Conservation (phyloP, 2,113 vertebrate species). For the Lasiurus borealis region DNA sequence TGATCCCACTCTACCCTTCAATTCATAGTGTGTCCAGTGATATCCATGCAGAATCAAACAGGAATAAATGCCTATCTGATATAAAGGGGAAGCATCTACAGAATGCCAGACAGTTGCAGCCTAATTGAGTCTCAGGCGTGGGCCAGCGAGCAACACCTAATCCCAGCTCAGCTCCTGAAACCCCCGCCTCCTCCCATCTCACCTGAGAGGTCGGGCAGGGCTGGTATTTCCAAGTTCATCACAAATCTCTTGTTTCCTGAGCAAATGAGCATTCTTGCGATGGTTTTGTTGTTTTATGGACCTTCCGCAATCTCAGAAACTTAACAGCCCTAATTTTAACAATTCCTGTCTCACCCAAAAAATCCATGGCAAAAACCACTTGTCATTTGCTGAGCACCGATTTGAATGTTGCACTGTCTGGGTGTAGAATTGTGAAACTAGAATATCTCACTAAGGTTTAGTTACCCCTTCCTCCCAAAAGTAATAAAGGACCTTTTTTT, state of each 20-base stretch:
- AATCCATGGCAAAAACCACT: background rate
- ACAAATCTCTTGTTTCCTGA: background rate
- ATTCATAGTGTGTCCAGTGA: background rate
- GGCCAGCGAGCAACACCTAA: background rate
- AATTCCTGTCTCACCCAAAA: background rate
- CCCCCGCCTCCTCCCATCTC: no score
- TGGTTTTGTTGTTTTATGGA: background rate
- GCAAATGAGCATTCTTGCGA: background rate
- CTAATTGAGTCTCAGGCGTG: background rate
- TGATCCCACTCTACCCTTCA: background rate
- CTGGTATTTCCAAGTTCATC: background rate
- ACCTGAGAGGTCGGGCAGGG: background rate
- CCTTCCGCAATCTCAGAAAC: background rate
- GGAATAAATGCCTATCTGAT: conserved; percentile 20
- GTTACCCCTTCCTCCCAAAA: background rate
- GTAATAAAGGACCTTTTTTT: background rate
- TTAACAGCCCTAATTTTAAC: background rate
- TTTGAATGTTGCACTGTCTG: background rate
- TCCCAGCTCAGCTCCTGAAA: background rate
- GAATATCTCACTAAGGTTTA: background rate
- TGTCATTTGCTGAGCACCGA: background rate
- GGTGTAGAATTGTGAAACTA: background rate
- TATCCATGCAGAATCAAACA: background rate
- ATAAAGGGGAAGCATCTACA: background rate
- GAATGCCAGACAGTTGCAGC: background rate